phyloP scores from a whole-genome alignment of 2,888 invertebrate genomes.

The Spatulosminthurus flaviceps region DNA sequence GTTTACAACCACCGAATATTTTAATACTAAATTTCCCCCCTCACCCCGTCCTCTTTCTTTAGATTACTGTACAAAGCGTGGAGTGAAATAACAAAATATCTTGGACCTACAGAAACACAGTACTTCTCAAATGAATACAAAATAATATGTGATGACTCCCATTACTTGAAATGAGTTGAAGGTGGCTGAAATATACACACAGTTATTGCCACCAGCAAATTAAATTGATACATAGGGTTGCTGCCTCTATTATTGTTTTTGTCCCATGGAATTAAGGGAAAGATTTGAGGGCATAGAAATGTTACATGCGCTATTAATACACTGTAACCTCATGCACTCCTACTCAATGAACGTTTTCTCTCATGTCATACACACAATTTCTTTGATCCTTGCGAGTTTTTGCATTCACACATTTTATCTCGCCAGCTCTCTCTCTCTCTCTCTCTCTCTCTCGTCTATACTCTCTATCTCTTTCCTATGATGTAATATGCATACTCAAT shows the following conservation, averaged over 20 bases:
- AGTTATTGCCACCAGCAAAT: conserved; percentile 5
- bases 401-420: background rate
- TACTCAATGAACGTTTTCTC: background rate
- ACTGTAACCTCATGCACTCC: background rate
- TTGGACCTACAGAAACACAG: background rate
- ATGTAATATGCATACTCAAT: too few species aligned
- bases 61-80: background rate
- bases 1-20: background rate
- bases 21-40: background rate
- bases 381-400: background rate
- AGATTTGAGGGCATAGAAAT: background rate
- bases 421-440: background rate
- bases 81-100: background rate
- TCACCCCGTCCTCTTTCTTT: conserved; percentile 11
- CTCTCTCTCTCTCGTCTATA: background rate
- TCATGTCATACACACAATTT: background rate
- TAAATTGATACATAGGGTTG: background rate
- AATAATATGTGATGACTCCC: background rate
- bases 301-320: background rate
- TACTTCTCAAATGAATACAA: background rate
- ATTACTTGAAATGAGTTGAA: background rate
- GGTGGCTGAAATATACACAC: background rate
- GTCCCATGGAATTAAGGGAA: background rate
- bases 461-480: too few species aligned
- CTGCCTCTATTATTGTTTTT: background rate